Base-by-base conservation (phyloP, 2,797 vertebrate species). In the Chlorospingus semifuscus region DNA sequence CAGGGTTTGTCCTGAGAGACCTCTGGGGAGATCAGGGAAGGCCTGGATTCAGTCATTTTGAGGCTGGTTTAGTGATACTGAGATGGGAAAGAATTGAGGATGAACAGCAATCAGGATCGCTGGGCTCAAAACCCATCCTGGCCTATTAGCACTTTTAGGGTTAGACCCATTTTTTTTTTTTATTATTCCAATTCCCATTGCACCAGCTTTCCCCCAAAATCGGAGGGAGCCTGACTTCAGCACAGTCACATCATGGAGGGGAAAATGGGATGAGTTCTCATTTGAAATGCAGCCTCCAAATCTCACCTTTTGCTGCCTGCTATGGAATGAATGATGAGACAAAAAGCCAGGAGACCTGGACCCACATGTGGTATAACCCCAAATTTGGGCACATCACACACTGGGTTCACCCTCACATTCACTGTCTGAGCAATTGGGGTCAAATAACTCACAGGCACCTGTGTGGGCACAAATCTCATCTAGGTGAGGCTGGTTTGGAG, bases 81-180 rank as follows among this genome's bases (percentile, higher is more conserved):
- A 21, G 59, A 15, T 30, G 21, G 34, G 55, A 41, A 90, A 69
- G 29, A 76, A 37, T 11, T 34, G 57, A 47, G 17, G 37, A 34
- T 24, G 59, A 88, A 46, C 14, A 24, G 4, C 0, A 18, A 37
- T 57, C 18, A n/a, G 68, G n/a, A 17, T 41, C 2, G 1, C 34
- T 29, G 49, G 21, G 53, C 52, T 53, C 82, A 63, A 78, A 60
- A 17, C 18, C 30, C 15, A 23, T 36, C 69, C 44, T 78, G 27
- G 66, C 16, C 41, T 44, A 1, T 44, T 23, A 24, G 3, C 17
- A 11, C 1, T 0, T 60, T 21, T 36, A 3, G 2, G n/a, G 18
- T 34, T 60, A 61, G 15, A 53, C 2, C 2, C 1, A 39, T 0
- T 21, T 0, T 68, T 90, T 90, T 1, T 46, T 46, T 18, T 8